phyloP scores from a whole-genome alignment of 2,113 vertebrate genomes.

The Pipra filicauda region DNA sequence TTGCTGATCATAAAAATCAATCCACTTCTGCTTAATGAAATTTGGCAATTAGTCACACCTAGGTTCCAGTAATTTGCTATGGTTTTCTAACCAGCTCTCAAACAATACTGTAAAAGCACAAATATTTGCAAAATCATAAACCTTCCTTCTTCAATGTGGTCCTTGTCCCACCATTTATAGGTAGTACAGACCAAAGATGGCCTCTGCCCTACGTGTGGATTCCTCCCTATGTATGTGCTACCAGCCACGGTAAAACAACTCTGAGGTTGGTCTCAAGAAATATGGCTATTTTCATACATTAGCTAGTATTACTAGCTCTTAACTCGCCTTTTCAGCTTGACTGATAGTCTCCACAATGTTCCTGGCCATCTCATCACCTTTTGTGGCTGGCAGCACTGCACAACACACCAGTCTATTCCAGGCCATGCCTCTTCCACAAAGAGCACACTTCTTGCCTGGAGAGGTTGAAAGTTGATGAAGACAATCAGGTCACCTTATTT shows the following conservation, averaged over 20 bases:
- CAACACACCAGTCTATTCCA: neutral
- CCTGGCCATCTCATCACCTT: neutral
- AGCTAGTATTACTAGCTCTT: neutral
- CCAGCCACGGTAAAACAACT: neutral
- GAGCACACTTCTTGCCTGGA: neutral
- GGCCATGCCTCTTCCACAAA: neutral
- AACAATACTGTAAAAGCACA: neutral
- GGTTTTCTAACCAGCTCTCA: neutral
- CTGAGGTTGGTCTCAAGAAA: neutral
- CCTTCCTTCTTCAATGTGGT: neutral
- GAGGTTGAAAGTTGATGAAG: neutral
- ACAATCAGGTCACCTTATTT: neutral
- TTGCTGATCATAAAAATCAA: neutral
- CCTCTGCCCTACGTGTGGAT: fast-evolving
- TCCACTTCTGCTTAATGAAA: neutral
- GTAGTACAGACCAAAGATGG: neutral
- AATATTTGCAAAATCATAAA: neutral
- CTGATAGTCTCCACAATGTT: neutral
- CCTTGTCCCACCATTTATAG: neutral
- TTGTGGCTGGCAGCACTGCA: neutral
- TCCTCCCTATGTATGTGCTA: neutral
- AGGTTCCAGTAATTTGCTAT: neutral
- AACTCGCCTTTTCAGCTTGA: neutral
- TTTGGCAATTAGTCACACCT: neutral
- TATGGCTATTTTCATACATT: neutral